phyloP scores from a whole-genome alignment of 2,888 invertebrate species.

The Germaria angustata region DNA sequence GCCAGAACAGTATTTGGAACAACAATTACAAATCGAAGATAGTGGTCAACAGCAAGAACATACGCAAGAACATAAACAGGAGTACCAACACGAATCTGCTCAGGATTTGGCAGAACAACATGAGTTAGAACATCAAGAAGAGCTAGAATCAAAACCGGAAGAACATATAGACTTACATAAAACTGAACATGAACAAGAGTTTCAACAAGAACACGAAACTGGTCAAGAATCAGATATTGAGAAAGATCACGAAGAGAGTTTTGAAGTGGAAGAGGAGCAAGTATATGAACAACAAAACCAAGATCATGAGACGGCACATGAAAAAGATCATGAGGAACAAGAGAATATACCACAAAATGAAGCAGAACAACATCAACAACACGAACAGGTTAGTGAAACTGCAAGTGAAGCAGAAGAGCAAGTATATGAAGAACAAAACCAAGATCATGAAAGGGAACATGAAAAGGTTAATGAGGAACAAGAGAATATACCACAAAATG shows the following conservation, averaged over 20 bases:
- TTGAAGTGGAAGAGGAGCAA: not conserved
- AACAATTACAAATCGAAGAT: not conserved
- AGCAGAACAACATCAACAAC: slow-evolving; percentile 26
- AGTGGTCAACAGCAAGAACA: slow-evolving; percentile 1
- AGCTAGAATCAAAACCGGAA: slow-evolving; percentile 23
- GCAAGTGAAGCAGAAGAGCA: not conserved
- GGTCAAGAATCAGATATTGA: not conserved
- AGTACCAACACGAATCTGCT: not conserved
- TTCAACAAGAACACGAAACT: slow-evolving; percentile 31
- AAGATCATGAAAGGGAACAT: not conserved
- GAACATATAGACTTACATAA: slow-evolving; percentile 49
- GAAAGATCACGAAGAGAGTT: not conserved
- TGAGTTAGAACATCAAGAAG: not conserved
- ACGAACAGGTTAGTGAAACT: not conserved
- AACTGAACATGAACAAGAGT: not conserved
- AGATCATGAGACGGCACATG: not conserved
- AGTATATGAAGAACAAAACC: not conserved
- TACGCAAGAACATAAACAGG: not conserved
- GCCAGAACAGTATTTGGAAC: not conserved
- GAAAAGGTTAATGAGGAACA: not conserved
- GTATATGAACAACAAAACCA: not conserved
- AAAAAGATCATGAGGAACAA: not conserved
- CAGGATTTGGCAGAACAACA: not conserved
- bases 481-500: slow-evolving; percentile 2
- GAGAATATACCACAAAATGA: slow-evolving; percentile 8